Conservation (phyloP, 2,888 invertebrate genomes). For the Thalpophila matura region DNA sequence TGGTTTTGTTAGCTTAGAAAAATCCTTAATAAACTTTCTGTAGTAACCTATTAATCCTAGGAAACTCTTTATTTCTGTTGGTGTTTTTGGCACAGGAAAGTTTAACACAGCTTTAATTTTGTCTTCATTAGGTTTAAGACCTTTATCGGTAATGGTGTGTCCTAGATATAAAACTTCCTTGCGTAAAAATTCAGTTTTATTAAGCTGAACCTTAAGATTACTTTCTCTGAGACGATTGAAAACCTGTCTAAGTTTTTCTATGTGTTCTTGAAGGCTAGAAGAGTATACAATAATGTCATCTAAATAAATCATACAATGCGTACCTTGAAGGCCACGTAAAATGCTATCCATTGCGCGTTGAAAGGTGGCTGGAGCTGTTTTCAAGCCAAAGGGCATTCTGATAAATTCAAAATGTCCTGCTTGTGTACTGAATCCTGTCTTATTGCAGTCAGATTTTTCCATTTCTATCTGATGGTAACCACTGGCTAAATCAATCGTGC, state of each 20-base stretch:
- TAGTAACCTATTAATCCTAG: neutral
- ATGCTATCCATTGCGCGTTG: no score
- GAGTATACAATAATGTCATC: no score
- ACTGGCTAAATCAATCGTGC: neutral
- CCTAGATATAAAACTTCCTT: neutral
- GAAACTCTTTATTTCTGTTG: neutral
- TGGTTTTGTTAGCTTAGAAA: neutral
- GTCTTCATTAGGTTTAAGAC: conserved; percentile 1
- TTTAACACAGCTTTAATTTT: neutral
- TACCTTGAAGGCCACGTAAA: no score
- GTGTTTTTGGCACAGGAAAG: neutral
- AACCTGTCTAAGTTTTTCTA: no score
- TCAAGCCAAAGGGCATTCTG: no score
- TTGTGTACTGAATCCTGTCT: conserved; percentile 1
- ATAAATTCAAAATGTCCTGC: no score
- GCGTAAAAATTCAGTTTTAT: neutral
- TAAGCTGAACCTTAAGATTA: no score
- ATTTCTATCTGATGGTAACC: neutral
- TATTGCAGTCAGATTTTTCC: no score
- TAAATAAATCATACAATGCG: no score
- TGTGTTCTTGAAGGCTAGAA: no score
- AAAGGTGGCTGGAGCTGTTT: no score
- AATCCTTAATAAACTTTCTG: neutral
- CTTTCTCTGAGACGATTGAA: no score
- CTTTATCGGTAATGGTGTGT: neutral